Evolutionary conservation across 2,797 vertebrate species (phyloP).

Genomic region (Tolypeutes matacus): DNA sequence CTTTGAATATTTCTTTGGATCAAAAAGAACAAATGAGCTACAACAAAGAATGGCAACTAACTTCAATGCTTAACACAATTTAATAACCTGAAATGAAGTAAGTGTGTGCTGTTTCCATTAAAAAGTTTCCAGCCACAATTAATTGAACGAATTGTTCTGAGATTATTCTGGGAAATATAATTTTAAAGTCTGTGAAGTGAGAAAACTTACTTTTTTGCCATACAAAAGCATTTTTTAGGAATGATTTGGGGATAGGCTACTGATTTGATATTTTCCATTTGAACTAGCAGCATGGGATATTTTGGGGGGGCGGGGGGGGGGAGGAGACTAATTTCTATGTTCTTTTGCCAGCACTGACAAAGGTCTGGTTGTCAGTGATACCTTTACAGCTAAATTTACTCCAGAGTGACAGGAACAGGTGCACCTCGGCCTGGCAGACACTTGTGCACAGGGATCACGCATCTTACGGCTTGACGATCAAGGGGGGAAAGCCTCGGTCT

Average conservation of each 20-base stretch:
- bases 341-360: conserved; percentile 91
- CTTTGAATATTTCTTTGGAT: conserved; percentile 85
- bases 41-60: conserved; percentile 81
- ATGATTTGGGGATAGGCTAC: conserved; percentile 84
- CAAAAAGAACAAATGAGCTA: conserved; percentile 82
- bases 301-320: conserved; percentile 57
- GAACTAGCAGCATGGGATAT: conserved; percentile 87
- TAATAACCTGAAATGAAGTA: conserved; percentile 85
- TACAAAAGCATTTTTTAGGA: conserved; percentile 84
- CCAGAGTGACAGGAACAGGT: conserved; percentile 95
- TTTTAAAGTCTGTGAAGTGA: conserved; percentile 84
- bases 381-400: conserved; percentile 97
- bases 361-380: conserved; percentile 94
- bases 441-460: conserved; percentile 90
- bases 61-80: conserved; percentile 81
- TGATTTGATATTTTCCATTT: conserved; percentile 90
- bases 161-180: conserved; percentile 87
- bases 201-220: conserved; percentile 84
- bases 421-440: conserved; percentile 92
- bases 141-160: conserved; percentile 87
- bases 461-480: conserved; percentile 91
- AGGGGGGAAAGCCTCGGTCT: conserved; percentile 91
- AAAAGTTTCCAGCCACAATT: conserved; percentile 87
- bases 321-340: conserved; percentile 83
- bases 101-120: conserved; percentile 83